These are phyloP conservation scores for Macheiramphus alcinus DNA, from an alignment of 2,113 vertebrate species.

Conservation along the genomic window DNA sequence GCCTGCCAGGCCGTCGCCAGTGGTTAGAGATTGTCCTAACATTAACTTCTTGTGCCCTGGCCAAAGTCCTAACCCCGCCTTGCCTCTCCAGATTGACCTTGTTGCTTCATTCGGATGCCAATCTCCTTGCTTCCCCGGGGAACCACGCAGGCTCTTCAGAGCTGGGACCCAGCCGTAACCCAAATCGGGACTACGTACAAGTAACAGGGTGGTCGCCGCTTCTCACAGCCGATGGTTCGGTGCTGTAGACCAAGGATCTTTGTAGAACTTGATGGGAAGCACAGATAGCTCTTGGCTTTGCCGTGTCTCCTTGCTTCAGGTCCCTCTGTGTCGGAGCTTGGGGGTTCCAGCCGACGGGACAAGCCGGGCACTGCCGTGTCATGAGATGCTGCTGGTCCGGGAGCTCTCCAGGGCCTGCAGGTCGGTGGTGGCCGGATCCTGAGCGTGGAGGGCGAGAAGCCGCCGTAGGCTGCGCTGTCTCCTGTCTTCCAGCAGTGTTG, in stretches of 20 bases:
- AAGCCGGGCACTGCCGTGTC: accelerated
- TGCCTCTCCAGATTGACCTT: background rate
- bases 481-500: background rate
- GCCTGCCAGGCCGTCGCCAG: background rate
- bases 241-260: background rate
- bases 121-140: background rate
- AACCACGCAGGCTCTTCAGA: no score
- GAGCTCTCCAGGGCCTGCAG: background rate
- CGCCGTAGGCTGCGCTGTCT: background rate
- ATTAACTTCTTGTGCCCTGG: background rate
- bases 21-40: background rate
- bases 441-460: background rate
- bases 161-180: no score
- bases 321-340: no score
- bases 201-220: accelerated
- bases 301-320: accelerated
- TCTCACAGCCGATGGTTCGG: accelerated
- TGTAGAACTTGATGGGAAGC: background rate
- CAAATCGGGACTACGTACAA: accelerated
- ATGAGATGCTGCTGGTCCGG: background rate
- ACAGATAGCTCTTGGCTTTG: accelerated
- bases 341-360: background rate
- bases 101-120: background rate
- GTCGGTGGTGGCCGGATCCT: background rate
- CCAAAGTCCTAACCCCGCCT: background rate